A percentile compares a stretch with the other conserved stretches of the same genome.
Conservation (phyloP, 2,888 invertebrate genomes). For the Glaucopsyche alexis region DNA sequence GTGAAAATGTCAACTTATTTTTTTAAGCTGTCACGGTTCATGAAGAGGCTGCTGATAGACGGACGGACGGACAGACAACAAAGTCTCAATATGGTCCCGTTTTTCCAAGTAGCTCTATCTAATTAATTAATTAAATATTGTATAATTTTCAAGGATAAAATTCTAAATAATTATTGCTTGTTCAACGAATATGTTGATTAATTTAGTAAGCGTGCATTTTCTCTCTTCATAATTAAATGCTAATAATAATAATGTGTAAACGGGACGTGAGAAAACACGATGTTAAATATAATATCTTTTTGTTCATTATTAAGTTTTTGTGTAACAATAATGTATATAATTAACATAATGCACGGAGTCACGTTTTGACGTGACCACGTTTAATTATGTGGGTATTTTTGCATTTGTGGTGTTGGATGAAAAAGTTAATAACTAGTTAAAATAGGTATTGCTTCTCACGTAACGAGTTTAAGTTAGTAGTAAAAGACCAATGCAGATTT, state of each 20-base stretch:
- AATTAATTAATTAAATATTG: no score
- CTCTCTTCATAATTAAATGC: neutral
- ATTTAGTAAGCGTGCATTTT: neutral
- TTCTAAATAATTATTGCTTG: neutral
- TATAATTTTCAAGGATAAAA: no score
- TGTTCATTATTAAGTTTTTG: constrained; percentile 10
- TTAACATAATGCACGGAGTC: constrained; percentile 20
- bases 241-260: neutral
- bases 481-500: neutral
- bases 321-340: constrained; percentile 13
- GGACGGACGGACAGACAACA: no score
- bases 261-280: constrained; percentile 14
- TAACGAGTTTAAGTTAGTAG: neutral
- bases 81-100: no score
- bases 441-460: neutral
- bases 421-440: constrained; percentile 5
- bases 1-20: no score
- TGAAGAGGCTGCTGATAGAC: no score
- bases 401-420: constrained; percentile 16
- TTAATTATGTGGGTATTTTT: constrained; percentile 20
- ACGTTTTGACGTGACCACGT: constrained; percentile 8
- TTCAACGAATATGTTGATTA: neutral
- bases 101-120: no score
- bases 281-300: neutral
- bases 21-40: no score